Conservation (phyloP, 2,888 invertebrate genomes). For the Sinodicranocentrus sp. region DNA sequence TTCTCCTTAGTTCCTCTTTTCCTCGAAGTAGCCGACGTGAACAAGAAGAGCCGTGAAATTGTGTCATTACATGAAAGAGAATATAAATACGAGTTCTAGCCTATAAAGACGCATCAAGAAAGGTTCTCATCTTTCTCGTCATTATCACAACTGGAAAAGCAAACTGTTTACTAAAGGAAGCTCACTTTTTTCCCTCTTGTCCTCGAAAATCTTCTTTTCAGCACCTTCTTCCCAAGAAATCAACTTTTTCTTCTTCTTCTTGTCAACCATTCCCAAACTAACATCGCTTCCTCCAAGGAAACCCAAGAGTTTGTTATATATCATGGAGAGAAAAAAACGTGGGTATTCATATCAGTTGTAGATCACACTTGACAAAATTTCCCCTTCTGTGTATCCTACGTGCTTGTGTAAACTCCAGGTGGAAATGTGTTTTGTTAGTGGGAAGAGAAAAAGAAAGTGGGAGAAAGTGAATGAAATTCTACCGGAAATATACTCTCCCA, state of each 20-base stretch:
- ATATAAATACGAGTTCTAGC: slow-evolving; percentile 3
- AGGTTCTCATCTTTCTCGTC: background rate
- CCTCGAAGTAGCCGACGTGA: background rate
- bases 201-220: background rate
- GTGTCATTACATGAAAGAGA: slow-evolving; percentile 17
- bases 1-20: background rate
- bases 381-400: background rate
- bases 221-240: background rate
- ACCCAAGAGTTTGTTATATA: background rate
- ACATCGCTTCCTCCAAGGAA: too few relatives aligned
- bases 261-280: too few relatives aligned
- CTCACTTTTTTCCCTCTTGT: background rate
- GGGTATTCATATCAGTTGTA: background rate
- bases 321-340: background rate
- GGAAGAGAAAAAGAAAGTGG: too few relatives aligned
- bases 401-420: background rate
- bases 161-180: slow-evolving; percentile 5
- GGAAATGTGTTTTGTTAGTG: background rate
- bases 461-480: background rate
- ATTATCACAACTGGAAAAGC: background rate
- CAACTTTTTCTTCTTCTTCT: too few relatives aligned
- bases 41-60: slow-evolving; percentile 2
- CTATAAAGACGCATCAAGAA: background rate
- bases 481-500: too few relatives aligned
- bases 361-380: background rate